Evolutionary conservation across 2,888 invertebrate genomes (phyloP).

Genomic region (Cheilosia pagana): DNA sequence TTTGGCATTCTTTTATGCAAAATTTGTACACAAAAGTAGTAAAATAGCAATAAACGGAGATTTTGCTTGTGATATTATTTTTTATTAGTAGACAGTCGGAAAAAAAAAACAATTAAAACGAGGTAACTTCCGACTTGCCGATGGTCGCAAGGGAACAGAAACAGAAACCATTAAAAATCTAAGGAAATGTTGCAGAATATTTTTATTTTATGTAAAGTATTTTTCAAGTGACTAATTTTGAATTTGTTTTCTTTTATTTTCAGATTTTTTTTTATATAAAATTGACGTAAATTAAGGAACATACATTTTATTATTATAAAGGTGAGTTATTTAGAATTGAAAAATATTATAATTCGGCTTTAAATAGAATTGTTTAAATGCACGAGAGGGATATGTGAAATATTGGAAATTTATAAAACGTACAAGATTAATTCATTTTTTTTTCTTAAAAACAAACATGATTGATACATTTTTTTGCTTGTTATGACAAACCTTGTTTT

Average conservation of each 20-base stretch:
- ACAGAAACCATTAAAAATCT: no score
- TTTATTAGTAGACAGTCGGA: background rate
- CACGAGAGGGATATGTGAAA: no score
- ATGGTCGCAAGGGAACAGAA: background rate
- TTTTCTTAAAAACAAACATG: no score
- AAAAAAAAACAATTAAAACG: background rate
- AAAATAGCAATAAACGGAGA: conserved; percentile 7
- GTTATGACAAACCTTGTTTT: no score
- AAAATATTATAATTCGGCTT: no score
- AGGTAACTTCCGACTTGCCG: background rate
- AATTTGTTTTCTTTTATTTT: conserved; percentile 25
- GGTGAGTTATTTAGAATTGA: conserved; percentile 14
- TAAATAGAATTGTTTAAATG: no score
- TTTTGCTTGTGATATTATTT: background rate
- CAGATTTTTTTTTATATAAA: conserved; percentile 37
- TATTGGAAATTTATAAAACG: no score
- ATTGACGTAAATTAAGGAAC: conserved; percentile 41
- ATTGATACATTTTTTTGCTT: no score
- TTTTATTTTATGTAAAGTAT: no score
- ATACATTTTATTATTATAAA: conserved; percentile 37
- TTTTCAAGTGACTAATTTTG: background rate
- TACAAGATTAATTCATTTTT: no score
- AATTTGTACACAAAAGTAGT: conserved; percentile 42
- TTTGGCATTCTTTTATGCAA: conserved; percentile 21
- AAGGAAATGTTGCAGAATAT: no score